Conservation (phyloP, 2,113 vertebrate genomes). For the Promerops cafer region DNA sequence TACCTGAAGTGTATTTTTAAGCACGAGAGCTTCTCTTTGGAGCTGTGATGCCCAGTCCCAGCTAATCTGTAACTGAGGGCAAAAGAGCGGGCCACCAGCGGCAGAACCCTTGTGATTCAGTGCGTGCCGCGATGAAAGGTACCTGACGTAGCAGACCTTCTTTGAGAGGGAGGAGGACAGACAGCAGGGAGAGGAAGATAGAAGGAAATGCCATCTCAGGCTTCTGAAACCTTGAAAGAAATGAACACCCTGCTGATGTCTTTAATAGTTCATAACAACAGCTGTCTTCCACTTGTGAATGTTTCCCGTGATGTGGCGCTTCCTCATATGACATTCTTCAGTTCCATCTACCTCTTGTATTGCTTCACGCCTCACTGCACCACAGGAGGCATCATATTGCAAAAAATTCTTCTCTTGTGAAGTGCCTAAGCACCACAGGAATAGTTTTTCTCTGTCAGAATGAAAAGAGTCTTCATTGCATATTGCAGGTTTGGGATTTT, state of each 20-base stretch:
- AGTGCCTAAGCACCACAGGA: background rate
- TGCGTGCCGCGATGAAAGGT: background rate
- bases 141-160: background rate
- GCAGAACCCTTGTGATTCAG: background rate
- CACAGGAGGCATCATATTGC: background rate
- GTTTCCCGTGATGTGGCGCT: background rate
- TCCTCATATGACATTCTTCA: background rate
- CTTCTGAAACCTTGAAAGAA: background rate
- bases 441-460: background rate
- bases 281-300: conserved; percentile 24
- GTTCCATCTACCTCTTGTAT: background rate
- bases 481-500: background rate
- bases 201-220: background rate
- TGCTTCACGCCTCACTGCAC: conserved; percentile 6
- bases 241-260: background rate
- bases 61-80: background rate
- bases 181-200: background rate
- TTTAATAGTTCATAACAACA: conserved; percentile 40
- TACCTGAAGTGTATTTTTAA: background rate
- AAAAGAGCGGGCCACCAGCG: background rate
- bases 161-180: background rate
- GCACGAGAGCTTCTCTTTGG: background rate
- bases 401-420: background rate
- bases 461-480: background rate
- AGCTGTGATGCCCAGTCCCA: background rate